Base-by-base conservation (phyloP, 2,888 invertebrate species). In the Carterocephalus palaemon region DNA sequence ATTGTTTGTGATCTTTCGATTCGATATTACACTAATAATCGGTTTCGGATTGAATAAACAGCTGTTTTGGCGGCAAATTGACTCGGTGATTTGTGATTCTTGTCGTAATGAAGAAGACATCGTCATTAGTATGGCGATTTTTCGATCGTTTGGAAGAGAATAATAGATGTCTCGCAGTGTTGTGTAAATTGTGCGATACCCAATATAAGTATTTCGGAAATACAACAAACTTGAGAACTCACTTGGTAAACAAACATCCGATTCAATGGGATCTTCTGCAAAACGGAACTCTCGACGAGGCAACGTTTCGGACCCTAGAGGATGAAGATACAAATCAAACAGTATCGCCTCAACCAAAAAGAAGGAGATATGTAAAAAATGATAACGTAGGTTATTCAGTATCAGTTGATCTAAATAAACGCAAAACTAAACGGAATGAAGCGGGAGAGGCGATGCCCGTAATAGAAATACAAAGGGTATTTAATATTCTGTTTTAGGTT, bases 151-250 rank as follows among this genome's bases (percentile, higher is more conserved):
- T 85, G 26, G 64, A 70, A 60, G 64, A 78, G 47, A 67, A 74
- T 54, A 67, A 72, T 12, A 67, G 81, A 64, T 79, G 82, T 57
- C 62, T 75, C 7, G 69, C 75, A 29, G 84, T 86, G 54, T 56
- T 82, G 72, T 86, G 86, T 64, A 83, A 84, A 75, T 68, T 86
- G 54, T 86, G 86, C 67, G 85, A 83, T 50, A 67, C 68, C 42
- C 76, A 81, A 49, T 85, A 85, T 53, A 86, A 85, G 62, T 86
- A 72, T 62, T 85, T 83, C 52, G 85, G 86, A 37, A 86, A 85
- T 59, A 86, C 86, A 2, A 85, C 86, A 1, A 86, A 86, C 58
- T 63, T 85, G 33, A 68, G 83, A 56, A 62, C 74, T 12, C 86
- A 86, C 64, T 60, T 86, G 51, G 70, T 73, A 42, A 76, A 77